Evolutionary conservation across 2,113 vertebrate species (phyloP).

Genomic region (Lepidothrix coronata): DNA sequence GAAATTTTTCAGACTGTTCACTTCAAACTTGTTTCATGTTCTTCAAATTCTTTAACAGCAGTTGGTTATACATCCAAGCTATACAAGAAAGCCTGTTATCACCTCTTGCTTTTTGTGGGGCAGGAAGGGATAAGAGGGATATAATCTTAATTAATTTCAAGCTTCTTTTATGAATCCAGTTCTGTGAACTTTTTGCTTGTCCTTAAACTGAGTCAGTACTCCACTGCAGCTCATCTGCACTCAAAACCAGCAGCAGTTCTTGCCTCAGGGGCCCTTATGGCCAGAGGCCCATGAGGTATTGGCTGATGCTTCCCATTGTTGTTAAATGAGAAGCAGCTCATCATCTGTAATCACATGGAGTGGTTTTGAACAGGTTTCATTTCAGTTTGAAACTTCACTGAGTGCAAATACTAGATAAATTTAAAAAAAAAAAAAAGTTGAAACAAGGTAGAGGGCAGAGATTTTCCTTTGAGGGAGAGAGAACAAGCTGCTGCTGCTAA

Average conservation of each 20-base stretch:
- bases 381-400: neutral
- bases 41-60: neutral
- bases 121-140: neutral
- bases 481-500: neutral
- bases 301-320: neutral
- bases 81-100: neutral
- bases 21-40: neutral
- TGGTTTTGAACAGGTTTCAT: neutral
- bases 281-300: neutral
- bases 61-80: neutral
- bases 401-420: neutral
- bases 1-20: neutral
- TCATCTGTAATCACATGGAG: neutral
- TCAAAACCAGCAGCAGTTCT: neutral
- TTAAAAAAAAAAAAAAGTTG: neutral
- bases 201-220: neutral
- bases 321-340: neutral
- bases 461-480: conserved; percentile 3
- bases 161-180: neutral
- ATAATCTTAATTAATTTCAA: neutral
- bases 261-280: conserved; percentile 39
- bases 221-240: neutral
- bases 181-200: neutral
- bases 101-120: neutral
- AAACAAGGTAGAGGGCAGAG: neutral